These are phyloP conservation scores for Theristicus caerulescens DNA, from an alignment of 2,113 vertebrate species.

Conservation along the genomic window DNA sequence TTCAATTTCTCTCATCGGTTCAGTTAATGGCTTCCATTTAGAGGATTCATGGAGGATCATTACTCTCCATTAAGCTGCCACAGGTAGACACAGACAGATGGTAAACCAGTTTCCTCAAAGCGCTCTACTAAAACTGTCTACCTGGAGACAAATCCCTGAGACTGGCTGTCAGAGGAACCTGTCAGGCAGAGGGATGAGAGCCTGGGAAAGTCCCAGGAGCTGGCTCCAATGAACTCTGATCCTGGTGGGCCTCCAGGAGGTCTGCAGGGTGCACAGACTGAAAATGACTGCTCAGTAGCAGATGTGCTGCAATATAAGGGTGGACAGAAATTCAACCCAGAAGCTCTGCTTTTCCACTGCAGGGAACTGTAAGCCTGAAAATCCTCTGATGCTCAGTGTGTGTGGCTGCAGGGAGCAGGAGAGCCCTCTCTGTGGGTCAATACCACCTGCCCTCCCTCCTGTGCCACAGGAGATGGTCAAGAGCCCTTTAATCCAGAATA, in stretches of 20 bases:
- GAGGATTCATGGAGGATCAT: background rate
- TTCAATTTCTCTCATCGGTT: conserved; percentile 9
- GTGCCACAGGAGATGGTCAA: background rate
- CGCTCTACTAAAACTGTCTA: background rate
- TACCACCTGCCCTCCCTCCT: background rate
- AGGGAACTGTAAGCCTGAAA: background rate
- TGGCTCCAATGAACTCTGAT: background rate
- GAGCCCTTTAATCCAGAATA: background rate
- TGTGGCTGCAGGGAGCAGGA: background rate
- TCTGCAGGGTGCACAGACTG: background rate
- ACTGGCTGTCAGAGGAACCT: background rate
- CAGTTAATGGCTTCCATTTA: conserved; percentile 43
- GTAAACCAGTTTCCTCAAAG: background rate
- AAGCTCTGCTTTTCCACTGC: background rate
- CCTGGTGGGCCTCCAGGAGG: background rate
- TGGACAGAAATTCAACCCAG: background rate
- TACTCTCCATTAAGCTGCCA: conserved; percentile 40
- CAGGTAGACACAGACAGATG: conserved; percentile 6
- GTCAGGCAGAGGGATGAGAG: background rate
- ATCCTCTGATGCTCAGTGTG: background rate
- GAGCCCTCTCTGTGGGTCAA: accelerated
- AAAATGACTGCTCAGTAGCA: background rate
- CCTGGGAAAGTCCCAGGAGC: background rate
- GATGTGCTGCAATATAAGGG: accelerated
- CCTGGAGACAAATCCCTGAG: background rate